Evolutionary conservation across 2,797 vertebrate species (phyloP), one percentile per base, ranked within the genome.

Genomic region (Pangasius larnaudii): DNA sequence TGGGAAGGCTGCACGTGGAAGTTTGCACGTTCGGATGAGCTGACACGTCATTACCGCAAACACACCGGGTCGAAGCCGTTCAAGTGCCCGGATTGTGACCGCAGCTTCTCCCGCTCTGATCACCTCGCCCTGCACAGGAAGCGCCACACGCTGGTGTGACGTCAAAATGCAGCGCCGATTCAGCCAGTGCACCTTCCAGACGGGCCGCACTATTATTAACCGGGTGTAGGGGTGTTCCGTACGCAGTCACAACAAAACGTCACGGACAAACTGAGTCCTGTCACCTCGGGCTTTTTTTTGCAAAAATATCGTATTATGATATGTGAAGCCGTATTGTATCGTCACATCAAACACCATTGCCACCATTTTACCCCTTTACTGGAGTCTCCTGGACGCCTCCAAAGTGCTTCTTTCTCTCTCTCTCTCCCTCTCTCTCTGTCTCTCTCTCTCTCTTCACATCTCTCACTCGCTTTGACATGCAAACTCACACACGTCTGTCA

Each of bases 1-100:
- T 99, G 98, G 98, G 98, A 99, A 92, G 98, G 98, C 84, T 99
- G 98, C 95, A 99, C 98, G 0, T 99, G 98, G 98, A 99, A 99
- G 94, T 99, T 99, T 78, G 98, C 98, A 87, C 98, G 98, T 91
- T 99, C 98, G 0, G 98, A 99, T 79, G 98, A 99, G 95, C 95
- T 99, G 7, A 99, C 99, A 1, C 97, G 99, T 93, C 99, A 99
- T 96, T 99, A 97, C 95, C 98, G 99, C 89, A 99, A 99, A 93
- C 99, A 99, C 86, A 99, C 99, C 0, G 99, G 99, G n/a, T 97
- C 99, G 92, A 99, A 99, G 94, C 99, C 99, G 0, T 99, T 99
- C 94, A 98, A 99, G 95, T 99, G 99, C 86, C 97, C 98, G 3
- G 98, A 99, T 96, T 99, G 99, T 92, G 99, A 99, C 89, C 98